Evolutionary conservation across 2,797 vertebrate species (phyloP).

Genomic region (Bucorvus abyssinicus): DNA sequence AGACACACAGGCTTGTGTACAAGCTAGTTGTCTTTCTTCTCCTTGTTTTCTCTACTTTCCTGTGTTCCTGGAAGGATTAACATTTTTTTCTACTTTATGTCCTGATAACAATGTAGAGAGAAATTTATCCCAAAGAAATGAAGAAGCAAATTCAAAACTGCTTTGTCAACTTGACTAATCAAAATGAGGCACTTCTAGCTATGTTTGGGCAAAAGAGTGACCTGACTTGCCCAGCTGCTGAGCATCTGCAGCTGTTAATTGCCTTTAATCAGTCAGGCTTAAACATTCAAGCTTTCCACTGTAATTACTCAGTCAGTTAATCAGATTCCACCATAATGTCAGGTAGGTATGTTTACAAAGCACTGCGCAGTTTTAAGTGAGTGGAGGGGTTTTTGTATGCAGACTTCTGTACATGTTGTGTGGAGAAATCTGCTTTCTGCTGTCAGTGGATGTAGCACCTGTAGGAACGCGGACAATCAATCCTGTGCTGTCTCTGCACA

Average conservation of each 20-base stretch:
- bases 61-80: background rate
- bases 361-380: background rate
- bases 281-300: background rate
- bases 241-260: slow-evolving; percentile 2
- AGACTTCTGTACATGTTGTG: accelerated
- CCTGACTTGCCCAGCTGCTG: background rate
- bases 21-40: background rate
- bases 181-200: background rate
- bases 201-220: background rate
- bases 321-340: background rate
- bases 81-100: background rate
- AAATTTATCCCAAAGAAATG: background rate
- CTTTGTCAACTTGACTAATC: background rate
- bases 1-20: background rate
- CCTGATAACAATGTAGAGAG: background rate
- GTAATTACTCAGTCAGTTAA: background rate
- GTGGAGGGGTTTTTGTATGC: background rate
- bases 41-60: background rate
- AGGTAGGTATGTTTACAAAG: background rate
- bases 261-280: background rate
- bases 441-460: background rate
- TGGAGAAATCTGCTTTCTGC: background rate
- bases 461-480: accelerated
- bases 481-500: background rate
- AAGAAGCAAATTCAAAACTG: too few species aligned